These are phyloP conservation scores for Amazona guildingii DNA, from an alignment of 2,113 vertebrate species.

Conservation along the genomic window DNA sequence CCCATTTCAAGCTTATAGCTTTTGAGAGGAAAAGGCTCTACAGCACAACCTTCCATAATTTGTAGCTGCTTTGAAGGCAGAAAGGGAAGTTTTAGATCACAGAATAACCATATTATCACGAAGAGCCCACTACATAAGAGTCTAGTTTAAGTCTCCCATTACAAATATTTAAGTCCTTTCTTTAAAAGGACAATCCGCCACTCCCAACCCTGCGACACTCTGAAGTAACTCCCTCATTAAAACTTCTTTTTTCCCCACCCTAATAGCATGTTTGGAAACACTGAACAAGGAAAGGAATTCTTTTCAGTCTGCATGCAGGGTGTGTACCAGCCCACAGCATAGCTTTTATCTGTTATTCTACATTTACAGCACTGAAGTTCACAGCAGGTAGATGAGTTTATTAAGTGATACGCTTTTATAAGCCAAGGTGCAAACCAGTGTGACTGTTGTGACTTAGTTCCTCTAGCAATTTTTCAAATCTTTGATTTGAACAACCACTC, in stretches of 20 bases:
- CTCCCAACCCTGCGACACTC: no score
- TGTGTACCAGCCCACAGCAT: background rate
- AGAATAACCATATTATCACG: background rate
- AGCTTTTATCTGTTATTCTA: background rate
- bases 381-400: background rate
- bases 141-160: background rate
- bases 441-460: background rate
- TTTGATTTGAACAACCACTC: background rate
- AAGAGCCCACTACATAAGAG: background rate
- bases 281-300: background rate
- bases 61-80: background rate
- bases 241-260: background rate
- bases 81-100: background rate
- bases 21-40: background rate
- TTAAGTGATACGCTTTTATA: background rate
- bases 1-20: background rate
- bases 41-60: background rate
- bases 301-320: background rate
- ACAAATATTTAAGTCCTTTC: background rate
- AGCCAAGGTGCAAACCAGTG: background rate
- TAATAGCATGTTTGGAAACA: background rate
- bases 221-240: background rate
- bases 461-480: background rate
- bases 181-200: background rate
- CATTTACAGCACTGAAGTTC: background rate